Percentiles rank a stretch among this genome's conserved stretches.
phyloP scores from a whole-genome alignment of 2,888 invertebrate species.

The Synanthedon formicaeformis region DNA sequence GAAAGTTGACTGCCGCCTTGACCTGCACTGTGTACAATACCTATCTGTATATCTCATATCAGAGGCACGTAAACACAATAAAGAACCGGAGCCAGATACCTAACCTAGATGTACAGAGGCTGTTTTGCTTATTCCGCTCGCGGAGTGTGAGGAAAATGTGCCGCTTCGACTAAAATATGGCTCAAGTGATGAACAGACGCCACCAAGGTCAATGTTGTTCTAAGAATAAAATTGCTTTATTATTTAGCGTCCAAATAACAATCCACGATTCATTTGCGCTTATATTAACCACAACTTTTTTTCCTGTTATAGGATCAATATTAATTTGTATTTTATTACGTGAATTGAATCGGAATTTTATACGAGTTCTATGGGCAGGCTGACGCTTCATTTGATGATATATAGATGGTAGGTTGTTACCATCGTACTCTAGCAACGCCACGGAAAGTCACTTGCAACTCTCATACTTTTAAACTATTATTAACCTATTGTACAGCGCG shows the following conservation, averaged over 20 bases:
- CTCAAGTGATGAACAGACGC: slow-evolving; percentile 13
- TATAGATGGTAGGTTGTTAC: no score
- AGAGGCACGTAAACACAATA: slow-evolving; percentile 67
- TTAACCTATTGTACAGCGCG: no score
- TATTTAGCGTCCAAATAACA: not conserved
- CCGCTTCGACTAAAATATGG: not conserved
- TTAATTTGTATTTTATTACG: no score
- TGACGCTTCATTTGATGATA: no score
- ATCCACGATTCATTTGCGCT: not conserved
- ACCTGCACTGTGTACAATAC: slow-evolving; percentile 31
- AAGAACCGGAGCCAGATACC: slow-evolving; percentile 47
- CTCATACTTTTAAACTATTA: no score
- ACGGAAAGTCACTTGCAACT: no score
- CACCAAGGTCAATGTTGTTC: slow-evolving; percentile 25
- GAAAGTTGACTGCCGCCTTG: slow-evolving; percentile 66
- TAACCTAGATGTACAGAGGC: slow-evolving; percentile 47
- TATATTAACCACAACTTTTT: not conserved
- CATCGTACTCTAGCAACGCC: no score
- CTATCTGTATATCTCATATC: slow-evolving; percentile 59
- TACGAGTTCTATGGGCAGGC: no score
- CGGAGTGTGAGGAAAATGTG: slow-evolving; percentile 22
- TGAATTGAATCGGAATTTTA: no score
- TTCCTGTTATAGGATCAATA: not conserved
- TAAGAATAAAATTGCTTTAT: slow-evolving; percentile 8
- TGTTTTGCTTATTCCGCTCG: slow-evolving; percentile 51